These are phyloP conservation scores for Chromobotia macracanthus DNA, from an alignment of 2,797 vertebrate genomes.

Conservation along the genomic window DNA sequence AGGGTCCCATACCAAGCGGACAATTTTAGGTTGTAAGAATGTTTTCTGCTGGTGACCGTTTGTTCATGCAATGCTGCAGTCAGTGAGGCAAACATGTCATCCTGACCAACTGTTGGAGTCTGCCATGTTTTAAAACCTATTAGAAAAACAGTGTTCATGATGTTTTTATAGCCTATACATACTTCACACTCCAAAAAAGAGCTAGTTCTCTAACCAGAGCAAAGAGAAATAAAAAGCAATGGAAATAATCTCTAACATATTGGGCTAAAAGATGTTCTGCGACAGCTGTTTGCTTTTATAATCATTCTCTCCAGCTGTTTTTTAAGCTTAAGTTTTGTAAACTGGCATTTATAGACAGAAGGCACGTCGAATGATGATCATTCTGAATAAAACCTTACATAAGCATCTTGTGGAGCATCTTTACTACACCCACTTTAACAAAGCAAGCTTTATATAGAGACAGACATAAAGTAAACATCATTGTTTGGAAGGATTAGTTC, in stretches of 20 bases:
- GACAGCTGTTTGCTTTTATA: slow-evolving; percentile 43
- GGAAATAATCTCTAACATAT: neutral
- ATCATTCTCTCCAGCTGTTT: slow-evolving; percentile 26
- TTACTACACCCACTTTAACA: slow-evolving; percentile 4
- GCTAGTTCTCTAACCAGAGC: neutral
- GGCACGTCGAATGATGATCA: slow-evolving; percentile 27
- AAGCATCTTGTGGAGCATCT: slow-evolving; percentile 32
- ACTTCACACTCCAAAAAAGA: too few species aligned
- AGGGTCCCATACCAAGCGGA: neutral
- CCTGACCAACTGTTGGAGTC: neutral
- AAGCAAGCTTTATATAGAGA: slow-evolving; percentile 18
- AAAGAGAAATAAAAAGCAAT: neutral
- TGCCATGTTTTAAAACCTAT: neutral
- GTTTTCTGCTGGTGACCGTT: neutral
- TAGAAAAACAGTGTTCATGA: neutral
- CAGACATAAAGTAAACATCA: neutral
- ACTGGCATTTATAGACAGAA: slow-evolving; percentile 40
- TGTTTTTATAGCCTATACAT: neutral
- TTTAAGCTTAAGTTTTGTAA: slow-evolving; percentile 33
- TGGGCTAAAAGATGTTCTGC: neutral
- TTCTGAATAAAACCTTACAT: slow-evolving; percentile 14
- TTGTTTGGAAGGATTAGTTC: slow-evolving; percentile 27
- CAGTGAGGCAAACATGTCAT: neutral
- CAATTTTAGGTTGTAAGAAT: neutral
- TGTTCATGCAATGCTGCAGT: neutral